Conservation (phyloP, 2,888 invertebrate species). For the Diadegma fenestrale region DNA sequence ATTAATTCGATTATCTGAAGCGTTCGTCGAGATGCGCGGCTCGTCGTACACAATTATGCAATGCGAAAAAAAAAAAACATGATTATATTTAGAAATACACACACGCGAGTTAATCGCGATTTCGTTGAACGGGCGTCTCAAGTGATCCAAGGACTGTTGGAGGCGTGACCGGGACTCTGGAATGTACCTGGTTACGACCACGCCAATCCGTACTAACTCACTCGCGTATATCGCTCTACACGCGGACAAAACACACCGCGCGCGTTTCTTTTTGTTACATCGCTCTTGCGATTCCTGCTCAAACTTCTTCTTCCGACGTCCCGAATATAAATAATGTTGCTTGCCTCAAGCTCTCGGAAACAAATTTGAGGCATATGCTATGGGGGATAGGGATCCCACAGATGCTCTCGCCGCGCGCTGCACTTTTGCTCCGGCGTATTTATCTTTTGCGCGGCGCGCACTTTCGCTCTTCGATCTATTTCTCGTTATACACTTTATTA, state of each 20-base stretch:
- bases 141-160: slow-evolving; percentile 67
- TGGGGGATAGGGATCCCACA: no score
- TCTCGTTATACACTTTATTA: slow-evolving; percentile 52
- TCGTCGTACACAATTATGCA: slow-evolving; percentile 39
- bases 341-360: no score
- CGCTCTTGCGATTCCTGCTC: slow-evolving; percentile 31
- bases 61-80: slow-evolving; percentile 4
- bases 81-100: background rate
- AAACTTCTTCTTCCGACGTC: no score
- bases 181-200: slow-evolving; percentile 66
- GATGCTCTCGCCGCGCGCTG: slow-evolving; percentile 46
- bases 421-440: slow-evolving; percentile 50
- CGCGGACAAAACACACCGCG: background rate
- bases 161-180: slow-evolving; percentile 65
- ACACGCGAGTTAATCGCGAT: background rate
- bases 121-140: background rate
- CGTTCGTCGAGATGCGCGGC: no score
- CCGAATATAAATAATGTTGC: no score
- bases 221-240: slow-evolving; percentile 1
- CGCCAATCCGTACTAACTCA: slow-evolving; percentile 30
- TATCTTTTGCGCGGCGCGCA: slow-evolving; percentile 44
- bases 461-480: slow-evolving; percentile 50
- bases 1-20: slow-evolving; percentile 12
- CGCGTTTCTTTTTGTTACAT: background rate
- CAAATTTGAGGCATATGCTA: no score